These are phyloP conservation scores for Pterocles gutturalis DNA, from an alignment of 2,113 vertebrate species.

Conservation along the genomic window DNA sequence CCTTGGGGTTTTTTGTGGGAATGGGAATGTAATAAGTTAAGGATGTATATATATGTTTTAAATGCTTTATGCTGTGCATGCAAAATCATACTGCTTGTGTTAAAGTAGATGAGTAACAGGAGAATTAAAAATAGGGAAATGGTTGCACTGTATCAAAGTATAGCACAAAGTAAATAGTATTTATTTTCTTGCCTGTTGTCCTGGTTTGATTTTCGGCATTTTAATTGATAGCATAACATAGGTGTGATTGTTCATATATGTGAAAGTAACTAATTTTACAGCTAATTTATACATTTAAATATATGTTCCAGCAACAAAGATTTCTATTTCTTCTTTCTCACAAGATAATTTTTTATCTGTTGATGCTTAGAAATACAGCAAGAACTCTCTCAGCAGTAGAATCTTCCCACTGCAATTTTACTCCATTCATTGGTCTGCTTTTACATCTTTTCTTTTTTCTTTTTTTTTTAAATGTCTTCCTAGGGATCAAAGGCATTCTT, in stretches of 20 bases:
- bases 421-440: neutral
- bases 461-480: neutral
- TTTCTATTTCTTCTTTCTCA: neutral
- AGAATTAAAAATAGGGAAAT: neutral
- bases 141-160: neutral
- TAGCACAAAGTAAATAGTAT: neutral
- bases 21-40: neutral
- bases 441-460: neutral
- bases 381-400: neutral
- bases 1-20: neutral
- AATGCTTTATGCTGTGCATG: neutral
- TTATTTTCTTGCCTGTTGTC: neutral
- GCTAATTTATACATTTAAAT: neutral
- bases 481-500: conserved; percentile 48
- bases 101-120: neutral
- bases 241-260: neutral
- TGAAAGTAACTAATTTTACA: neutral
- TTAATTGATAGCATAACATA: neutral
- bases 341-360: neutral
- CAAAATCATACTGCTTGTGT: neutral
- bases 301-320: neutral
- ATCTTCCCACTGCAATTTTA: neutral
- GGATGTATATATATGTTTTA: neutral
- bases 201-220: neutral
- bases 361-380: neutral